Conservation (phyloP, 2,888 invertebrate genomes). For the Bimastos eiseni region DNA sequence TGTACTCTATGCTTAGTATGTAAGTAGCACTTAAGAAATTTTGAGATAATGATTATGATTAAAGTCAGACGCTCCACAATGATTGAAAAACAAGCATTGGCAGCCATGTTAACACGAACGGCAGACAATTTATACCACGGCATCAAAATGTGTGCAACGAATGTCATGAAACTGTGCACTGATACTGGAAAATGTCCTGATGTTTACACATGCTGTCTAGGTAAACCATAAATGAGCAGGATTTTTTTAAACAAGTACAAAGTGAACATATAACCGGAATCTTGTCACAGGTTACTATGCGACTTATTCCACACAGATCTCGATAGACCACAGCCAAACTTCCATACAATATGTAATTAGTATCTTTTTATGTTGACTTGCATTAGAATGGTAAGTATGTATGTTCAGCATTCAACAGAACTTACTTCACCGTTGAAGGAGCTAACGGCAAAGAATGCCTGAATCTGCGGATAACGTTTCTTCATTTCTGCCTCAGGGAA, state of each 20-base stretch:
- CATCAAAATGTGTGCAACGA: not conserved
- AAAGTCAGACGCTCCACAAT: no score
- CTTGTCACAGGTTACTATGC: no score
- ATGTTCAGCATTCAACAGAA: not conserved
- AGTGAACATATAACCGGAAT: no score
- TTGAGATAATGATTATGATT: no score
- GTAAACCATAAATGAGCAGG: not conserved
- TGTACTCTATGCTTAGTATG: no score
- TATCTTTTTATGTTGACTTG: no score
- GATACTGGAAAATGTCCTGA: not conserved
- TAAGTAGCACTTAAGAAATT: no score
- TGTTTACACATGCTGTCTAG: not conserved
- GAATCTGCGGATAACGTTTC: constrained; percentile 58
- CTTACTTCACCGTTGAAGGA: constrained; percentile 54
- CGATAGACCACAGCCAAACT: no score
- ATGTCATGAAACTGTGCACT: not conserved
- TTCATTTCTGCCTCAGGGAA: constrained; percentile 54
- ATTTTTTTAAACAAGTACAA: not conserved
- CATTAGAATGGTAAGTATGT: no score
- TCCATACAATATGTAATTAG: no score
- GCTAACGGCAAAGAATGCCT: constrained; percentile 58
- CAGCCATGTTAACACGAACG: not conserved
- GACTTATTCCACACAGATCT: no score
- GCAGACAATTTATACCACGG: not conserved
- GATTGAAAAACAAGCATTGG: no score